Conservation (phyloP, 2,113 vertebrate genomes). For the Camelus bactrianus region DNA sequence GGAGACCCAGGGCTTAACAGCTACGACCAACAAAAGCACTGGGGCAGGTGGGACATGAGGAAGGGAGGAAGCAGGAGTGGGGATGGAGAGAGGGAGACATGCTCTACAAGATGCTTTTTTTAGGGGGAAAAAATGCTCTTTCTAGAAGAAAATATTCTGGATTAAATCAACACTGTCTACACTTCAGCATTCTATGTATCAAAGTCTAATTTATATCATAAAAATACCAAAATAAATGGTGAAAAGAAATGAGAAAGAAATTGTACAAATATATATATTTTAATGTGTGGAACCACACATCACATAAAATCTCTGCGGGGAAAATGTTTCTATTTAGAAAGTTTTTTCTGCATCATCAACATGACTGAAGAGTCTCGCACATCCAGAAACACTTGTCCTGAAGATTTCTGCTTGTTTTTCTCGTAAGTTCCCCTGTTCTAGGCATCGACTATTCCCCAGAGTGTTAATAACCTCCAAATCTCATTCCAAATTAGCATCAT, state of each 20-base stretch:
- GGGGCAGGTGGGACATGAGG: rapidly evolving
- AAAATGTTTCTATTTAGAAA: not conserved
- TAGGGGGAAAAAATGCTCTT: not conserved
- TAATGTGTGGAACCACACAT: not conserved
- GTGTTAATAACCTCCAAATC: not conserved
- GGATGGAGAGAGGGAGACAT: not conserved
- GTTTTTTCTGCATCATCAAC: not conserved
- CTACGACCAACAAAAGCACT: not conserved
- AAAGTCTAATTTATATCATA: not conserved
- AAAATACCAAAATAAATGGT: not conserved
- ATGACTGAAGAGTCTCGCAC: not conserved
- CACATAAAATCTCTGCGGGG: not conserved
- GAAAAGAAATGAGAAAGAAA: not conserved
- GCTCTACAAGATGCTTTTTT: not conserved
- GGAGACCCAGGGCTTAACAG: not conserved
- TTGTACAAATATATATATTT: not conserved
- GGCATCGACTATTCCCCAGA: not conserved
- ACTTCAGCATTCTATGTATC: not conserved
- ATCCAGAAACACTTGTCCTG: not conserved
- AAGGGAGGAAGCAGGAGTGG: not conserved
- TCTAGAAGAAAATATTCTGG: not conserved
- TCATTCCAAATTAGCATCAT: not conserved
- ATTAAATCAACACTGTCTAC: not conserved
- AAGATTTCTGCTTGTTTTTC: not conserved
- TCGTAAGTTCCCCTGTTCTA: not conserved